Conservation (phyloP, 2,797 vertebrate species). For the Gallinago solitaria region DNA sequence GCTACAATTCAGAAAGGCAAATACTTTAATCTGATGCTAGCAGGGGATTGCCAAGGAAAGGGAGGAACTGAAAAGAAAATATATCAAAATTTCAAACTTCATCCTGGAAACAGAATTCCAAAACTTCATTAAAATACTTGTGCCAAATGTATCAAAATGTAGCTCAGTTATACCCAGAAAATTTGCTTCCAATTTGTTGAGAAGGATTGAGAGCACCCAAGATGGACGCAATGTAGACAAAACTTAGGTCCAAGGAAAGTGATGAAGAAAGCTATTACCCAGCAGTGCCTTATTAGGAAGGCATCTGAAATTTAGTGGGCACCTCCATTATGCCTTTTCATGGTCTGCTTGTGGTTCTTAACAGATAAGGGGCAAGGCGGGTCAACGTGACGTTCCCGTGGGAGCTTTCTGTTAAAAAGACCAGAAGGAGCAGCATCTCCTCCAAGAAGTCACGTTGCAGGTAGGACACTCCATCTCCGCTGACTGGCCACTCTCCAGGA, state of each 20-base stretch:
- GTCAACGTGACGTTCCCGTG: fast-evolving
- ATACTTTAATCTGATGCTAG: slow-evolving; percentile 55
- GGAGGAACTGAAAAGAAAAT: slow-evolving; percentile 66
- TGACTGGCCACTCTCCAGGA: neutral
- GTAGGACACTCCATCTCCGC: neutral
- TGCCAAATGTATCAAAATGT: neutral
- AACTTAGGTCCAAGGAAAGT: neutral
- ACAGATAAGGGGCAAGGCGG: neutral
- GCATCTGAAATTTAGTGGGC: neutral
- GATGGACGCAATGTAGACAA: neutral
- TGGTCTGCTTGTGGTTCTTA: neutral
- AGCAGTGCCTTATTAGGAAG: neutral
- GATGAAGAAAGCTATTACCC: neutral
- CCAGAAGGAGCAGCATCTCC: neutral
- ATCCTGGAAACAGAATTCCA: slow-evolving; percentile 43
- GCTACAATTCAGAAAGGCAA: slow-evolving; percentile 58
- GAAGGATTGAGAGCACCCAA: neutral
- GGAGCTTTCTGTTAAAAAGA: neutral
- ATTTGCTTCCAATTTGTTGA: neutral
- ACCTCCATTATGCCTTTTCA: neutral
- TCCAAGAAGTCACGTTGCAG: neutral
- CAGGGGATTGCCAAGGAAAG: slow-evolving; percentile 42
- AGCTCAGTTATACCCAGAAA: neutral
- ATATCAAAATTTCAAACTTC: slow-evolving; percentile 52
- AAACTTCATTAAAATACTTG: slow-evolving; percentile 44